Conservation (phyloP, 2,888 invertebrate genomes). For the Cheilosia scutellata region DNA sequence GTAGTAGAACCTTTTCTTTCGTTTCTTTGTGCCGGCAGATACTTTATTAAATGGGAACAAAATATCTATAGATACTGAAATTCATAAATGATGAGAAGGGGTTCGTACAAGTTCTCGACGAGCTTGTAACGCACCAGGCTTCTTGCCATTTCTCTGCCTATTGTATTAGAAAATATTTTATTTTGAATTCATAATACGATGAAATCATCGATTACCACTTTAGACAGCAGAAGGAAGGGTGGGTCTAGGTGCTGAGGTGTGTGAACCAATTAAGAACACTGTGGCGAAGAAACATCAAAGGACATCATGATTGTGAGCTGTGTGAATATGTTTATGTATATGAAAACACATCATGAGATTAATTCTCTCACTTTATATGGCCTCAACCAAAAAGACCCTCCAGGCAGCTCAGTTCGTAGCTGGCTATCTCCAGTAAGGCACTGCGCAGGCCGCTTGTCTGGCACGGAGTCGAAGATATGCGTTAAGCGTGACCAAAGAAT, state of each 20-base stretch:
- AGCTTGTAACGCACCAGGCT: slow-evolving; percentile 54
- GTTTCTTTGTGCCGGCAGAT: slow-evolving; percentile 20
- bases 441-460: no score
- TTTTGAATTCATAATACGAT: slow-evolving; percentile 35
- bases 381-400: no score
- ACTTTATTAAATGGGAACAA: slow-evolving; percentile 40
- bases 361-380: no score
- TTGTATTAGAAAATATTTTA: neutral
- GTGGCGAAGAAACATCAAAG: neutral
- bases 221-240: slow-evolving; percentile 1
- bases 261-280: slow-evolving; percentile 24
- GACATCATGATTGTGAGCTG: no score
- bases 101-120: slow-evolving; percentile 42
- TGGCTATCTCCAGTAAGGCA: no score
- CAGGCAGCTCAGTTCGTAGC: no score
- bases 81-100: slow-evolving; percentile 40
- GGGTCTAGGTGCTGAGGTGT: slow-evolving; percentile 11
- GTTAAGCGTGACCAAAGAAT: no score
- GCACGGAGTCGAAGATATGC: no score
- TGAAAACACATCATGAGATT: no score
- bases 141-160: slow-evolving; percentile 6
- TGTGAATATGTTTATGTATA: no score
- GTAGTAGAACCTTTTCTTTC: slow-evolving; percentile 18
- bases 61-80: slow-evolving; percentile 6
- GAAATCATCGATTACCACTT: slow-evolving; percentile 50